A percentile compares a stretch with the other conserved stretches of the same genome.
Conservation (phyloP, 2,888 invertebrate genomes). For the Argynnis bischoffii region DNA sequence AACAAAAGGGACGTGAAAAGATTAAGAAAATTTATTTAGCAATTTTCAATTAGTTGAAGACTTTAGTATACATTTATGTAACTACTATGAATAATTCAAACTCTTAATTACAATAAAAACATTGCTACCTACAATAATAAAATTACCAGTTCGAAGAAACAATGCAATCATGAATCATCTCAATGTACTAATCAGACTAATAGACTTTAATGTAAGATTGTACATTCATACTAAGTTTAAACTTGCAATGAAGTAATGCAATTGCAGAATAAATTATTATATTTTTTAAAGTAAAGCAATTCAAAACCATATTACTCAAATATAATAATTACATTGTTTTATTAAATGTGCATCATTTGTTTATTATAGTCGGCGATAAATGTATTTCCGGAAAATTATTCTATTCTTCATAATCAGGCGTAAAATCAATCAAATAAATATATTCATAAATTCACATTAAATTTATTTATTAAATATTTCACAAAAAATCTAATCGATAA, state of each 20-base stretch:
- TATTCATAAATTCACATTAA: background rate
- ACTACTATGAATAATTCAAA: background rate
- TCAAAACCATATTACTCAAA: no score
- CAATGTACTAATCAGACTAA: conserved; percentile 20
- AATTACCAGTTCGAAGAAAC: conserved; percentile 12
- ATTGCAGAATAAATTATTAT: conserved; percentile 10
- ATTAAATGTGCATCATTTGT: no score
- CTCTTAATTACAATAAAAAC: conserved; percentile 16
- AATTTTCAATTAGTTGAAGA: no score
- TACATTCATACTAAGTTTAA: background rate
- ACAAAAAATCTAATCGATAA: conserved; percentile 44
- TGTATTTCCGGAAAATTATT: background rate
- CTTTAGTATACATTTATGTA: background rate
- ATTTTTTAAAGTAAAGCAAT: no score
- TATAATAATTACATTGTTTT: no score
- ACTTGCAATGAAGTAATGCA: background rate
- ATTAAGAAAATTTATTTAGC: no score
- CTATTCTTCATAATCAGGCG: background rate
- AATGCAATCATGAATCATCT: conserved; percentile 28
- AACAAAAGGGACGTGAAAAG: no score
- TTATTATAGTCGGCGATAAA: conserved; percentile 5
- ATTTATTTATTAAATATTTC: conserved; percentile 41
- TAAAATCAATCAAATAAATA: background rate
- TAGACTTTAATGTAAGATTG: conserved; percentile 13
- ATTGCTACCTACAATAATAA: conserved; percentile 16